Evolutionary conservation across 2,888 invertebrate species (phyloP).

Genomic region (Drosophila tanythrix): DNA sequence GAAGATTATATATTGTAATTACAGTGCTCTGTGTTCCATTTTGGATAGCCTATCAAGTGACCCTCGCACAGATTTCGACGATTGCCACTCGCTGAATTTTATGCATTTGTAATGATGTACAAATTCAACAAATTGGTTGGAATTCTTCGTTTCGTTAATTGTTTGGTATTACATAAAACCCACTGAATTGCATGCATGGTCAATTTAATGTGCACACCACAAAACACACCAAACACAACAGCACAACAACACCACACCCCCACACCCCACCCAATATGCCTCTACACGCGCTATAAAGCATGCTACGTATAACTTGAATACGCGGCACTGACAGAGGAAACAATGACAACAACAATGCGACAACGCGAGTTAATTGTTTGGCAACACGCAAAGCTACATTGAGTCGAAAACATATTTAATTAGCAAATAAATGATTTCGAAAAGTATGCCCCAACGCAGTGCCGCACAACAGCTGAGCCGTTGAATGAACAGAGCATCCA

Average conservation of each 20-base stretch:
- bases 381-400: slow-evolving; percentile 37
- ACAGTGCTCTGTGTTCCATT: background rate
- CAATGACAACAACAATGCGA: slow-evolving; percentile 8
- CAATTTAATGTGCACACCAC: slow-evolving; percentile 8
- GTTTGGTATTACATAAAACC: slow-evolving; percentile 11
- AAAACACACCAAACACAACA: background rate
- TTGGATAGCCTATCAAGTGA: background rate
- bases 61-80: slow-evolving; percentile 3
- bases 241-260: too few relatives aligned
- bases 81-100: background rate
- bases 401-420: slow-evolving; percentile 60
- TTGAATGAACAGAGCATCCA: slow-evolving; percentile 59
- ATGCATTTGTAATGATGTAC: slow-evolving; percentile 27
- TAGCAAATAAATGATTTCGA: slow-evolving; percentile 65
- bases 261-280: background rate
- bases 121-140: slow-evolving; percentile 7
- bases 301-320: slow-evolving; percentile 32
- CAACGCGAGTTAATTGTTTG: slow-evolving; percentile 42
- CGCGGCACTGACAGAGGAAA: slow-evolving; percentile 6
- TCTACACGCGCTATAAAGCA: slow-evolving; percentile 1
- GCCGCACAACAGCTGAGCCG: slow-evolving; percentile 19
- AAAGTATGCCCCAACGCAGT: slow-evolving; percentile 7
- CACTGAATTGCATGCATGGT: slow-evolving; percentile 25
- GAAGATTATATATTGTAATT: too few relatives aligned
- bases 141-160: slow-evolving; percentile 8